Evolutionary conservation across 1,140 invertebrate genomes (phyloP).

Genomic region (Drosophila malerkotliana): DNA sequence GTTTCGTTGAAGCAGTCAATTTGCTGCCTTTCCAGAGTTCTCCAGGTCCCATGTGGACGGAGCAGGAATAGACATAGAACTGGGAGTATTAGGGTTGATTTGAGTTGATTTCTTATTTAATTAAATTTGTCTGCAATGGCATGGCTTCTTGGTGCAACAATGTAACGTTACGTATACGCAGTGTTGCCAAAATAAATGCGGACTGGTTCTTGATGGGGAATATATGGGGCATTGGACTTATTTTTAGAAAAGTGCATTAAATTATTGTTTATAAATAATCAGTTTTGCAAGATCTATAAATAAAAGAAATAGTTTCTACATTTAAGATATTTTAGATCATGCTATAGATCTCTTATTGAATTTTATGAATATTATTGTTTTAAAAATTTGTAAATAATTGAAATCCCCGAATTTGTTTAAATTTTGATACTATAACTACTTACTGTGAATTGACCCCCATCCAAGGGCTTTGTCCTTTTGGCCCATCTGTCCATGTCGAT

Average conservation of each 20-base stretch:
- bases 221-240: not conserved
- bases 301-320: too few species aligned
- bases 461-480: constrained; percentile 37
- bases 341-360: too few species aligned
- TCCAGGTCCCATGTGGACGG: constrained; percentile 33
- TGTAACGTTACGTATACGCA: constrained; percentile 1
- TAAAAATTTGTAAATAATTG: not conserved
- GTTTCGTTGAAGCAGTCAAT: constrained; percentile 65
- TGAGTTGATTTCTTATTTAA: constrained; percentile 6
- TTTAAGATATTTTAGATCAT: too few species aligned
- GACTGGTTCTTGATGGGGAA: not conserved
- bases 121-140: constrained; percentile 2
- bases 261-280: too few species aligned
- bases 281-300: too few species aligned
- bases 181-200: not conserved
- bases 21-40: constrained; percentile 52
- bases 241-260: not conserved
- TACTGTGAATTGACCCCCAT: constrained; percentile 27
- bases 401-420: not conserved
- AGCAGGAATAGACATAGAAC: constrained; percentile 14
- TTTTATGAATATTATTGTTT: too few species aligned
- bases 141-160: not conserved
- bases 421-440: constrained; percentile 16
- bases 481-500: constrained; percentile 37
- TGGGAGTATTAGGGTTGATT: not conserved